A percentile compares a stretch with the other conserved stretches of the same genome.
Evolutionary conservation across 2,113 vertebrate genomes (phyloP).

Genomic region (Syngnathoides biaculeatus): DNA sequence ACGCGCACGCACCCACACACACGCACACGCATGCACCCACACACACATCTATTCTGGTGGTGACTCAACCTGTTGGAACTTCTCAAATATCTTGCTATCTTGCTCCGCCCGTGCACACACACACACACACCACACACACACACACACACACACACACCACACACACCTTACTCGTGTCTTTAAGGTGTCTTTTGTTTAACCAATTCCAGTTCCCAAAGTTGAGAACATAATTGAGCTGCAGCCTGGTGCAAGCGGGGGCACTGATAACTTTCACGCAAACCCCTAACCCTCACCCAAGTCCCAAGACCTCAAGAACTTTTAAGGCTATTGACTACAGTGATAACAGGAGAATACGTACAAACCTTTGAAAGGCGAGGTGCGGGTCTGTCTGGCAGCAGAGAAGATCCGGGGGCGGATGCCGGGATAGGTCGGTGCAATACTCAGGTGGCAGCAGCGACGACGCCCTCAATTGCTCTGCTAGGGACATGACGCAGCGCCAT

Average conservation of each 20-base stretch:
- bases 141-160: too few relatives aligned
- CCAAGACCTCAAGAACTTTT: too few relatives aligned
- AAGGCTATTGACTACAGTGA: not conserved
- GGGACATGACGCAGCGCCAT: slow-evolving; percentile 71
- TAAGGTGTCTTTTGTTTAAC: not conserved
- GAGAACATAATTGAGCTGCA: too few relatives aligned
- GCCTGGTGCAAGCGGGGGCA: too few relatives aligned
- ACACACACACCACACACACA: slow-evolving; percentile 1
- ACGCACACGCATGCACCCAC: not conserved
- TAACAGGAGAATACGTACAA: slow-evolving; percentile 10
- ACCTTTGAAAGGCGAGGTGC: slow-evolving; percentile 78
- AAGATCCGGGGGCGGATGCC: slow-evolving; percentile 58
- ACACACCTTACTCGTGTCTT: not conserved
- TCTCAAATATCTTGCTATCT: slow-evolving; percentile 54
- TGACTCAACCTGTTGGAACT: slow-evolving; percentile 67
- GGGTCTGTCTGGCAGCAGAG: slow-evolving; percentile 67
- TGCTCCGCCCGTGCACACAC: slow-evolving; percentile 34
- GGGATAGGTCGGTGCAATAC: slow-evolving; percentile 54
- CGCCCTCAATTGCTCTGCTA: slow-evolving; percentile 72
- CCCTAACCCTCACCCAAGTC: too few relatives aligned
- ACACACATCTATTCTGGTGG: slow-evolving; percentile 24
- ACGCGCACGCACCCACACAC: slow-evolving; percentile 4
- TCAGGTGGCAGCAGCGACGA: slow-evolving; percentile 62
- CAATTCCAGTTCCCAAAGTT: too few relatives aligned
- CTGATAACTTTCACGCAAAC: too few relatives aligned